Evolutionary conservation across 1,140 invertebrate species (phyloP).

Genomic region (Notospermus geniculatus): DNA sequence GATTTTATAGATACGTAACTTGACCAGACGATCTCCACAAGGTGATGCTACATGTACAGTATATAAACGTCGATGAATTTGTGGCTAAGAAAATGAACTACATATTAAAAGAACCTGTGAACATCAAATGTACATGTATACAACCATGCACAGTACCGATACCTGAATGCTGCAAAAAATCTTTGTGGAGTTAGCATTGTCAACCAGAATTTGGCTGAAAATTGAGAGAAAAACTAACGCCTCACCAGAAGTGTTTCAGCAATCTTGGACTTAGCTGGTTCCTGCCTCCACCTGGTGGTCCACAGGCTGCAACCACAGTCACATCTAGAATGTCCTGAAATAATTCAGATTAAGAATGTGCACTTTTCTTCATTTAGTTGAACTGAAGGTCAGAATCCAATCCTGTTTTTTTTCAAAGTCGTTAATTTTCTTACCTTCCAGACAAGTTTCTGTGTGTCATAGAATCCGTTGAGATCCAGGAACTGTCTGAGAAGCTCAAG

Average conservation of each 20-base stretch:
- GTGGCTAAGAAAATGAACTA: no score
- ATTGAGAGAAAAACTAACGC: no score
- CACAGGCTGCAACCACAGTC: slow-evolving; percentile 53
- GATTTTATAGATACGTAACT: no score
- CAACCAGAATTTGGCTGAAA: no score
- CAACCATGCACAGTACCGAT: no score
- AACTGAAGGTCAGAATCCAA: background rate
- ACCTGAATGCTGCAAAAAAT: no score
- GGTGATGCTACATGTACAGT: no score
- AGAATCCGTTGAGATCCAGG: slow-evolving; percentile 76
- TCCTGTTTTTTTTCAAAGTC: background rate
- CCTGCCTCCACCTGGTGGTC: slow-evolving; percentile 51
- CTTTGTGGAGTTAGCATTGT: no score
- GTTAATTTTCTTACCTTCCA: slow-evolving; percentile 66
- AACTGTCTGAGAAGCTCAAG: slow-evolving; percentile 67
- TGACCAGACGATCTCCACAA: no score
- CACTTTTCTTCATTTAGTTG: slow-evolving; percentile 42
- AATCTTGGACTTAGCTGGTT: slow-evolving; percentile 51
- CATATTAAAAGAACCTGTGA: no score
- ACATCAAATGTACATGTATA: no score
- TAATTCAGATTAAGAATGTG: slow-evolving; percentile 9
- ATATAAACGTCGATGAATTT: no score
- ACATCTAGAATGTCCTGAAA: slow-evolving; percentile 52
- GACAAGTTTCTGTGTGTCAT: slow-evolving; percentile 77
- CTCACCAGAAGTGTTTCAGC: slow-evolving; percentile 53